Base-by-base conservation (phyloP, 2,888 invertebrate genomes). In the Neoascia interrupta region DNA sequence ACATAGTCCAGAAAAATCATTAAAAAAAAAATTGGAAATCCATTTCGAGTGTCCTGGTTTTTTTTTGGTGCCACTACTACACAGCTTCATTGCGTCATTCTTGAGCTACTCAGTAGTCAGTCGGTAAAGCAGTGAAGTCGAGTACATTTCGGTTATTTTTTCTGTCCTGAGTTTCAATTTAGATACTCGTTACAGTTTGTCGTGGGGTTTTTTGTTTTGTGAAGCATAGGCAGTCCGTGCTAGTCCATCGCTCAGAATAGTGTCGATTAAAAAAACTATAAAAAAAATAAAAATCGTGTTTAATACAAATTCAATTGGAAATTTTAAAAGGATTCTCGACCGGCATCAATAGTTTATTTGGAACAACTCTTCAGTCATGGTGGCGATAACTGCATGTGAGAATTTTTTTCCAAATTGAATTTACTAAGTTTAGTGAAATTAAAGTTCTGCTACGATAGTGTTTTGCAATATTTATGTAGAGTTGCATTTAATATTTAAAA, bases 1-100 rank as follows among this genome's bases (percentile, higher is more conserved):
- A 34, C 43, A 49, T 19, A 37, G 45, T 21, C 37, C 49, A 69
- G 23, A 69, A 49, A 64, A 79, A 66, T 73, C 54, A 61, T 73
- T 73, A 66, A 41, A 73, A 66, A n/a, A n/a, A n/a, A n/a, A 76
- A 72, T 76, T 76, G 76, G 53, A 76, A 79, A 73, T 72, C 60
- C 66, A 79, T 66, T 73, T 76, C 72, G 64, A 72, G 64, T 64
- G 75, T 70, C 70, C 70, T 64, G 53, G 11, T 28, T 36, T 36
- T 56, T 43, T 39, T 34, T 49, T 45, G 10, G 61, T 16, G 54
- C 19, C 53, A 13, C 5, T 16, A 15, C 18, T 23, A 26, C 16
- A 60, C 54, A 73, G 79, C 66, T 79, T 79, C 66, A 66, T 43
- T 26, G 34, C 36, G 13, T 41, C 31, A 58, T 43, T 60, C 39